phyloP scores from a whole-genome alignment of 2,113 vertebrate genomes.

The Nibea coibor region DNA sequence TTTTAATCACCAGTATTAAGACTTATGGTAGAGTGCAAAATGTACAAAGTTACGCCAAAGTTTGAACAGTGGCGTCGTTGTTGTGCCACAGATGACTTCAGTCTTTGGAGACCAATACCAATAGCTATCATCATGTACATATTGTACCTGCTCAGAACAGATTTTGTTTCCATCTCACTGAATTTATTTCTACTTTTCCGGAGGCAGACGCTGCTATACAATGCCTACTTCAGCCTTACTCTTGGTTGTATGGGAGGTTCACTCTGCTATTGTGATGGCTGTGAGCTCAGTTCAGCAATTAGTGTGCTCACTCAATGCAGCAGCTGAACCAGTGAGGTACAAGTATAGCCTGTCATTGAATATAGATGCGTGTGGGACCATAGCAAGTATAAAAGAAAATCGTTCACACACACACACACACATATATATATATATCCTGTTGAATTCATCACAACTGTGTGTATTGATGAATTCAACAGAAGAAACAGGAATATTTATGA shows the following conservation, averaged over 20 bases:
- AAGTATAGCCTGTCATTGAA: slow-evolving; percentile 46
- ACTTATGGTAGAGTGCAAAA: slow-evolving; percentile 10
- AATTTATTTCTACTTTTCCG: slow-evolving; percentile 45
- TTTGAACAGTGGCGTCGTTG: neutral
- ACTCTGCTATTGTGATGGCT: slow-evolving; percentile 35
- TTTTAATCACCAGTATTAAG: slow-evolving; percentile 20
- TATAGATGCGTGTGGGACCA: slow-evolving; percentile 30
- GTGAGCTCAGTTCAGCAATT: slow-evolving; percentile 49
- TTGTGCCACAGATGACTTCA: slow-evolving; percentile 17
- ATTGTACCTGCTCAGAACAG: slow-evolving; percentile 29
- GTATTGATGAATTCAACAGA: slow-evolving; percentile 15
- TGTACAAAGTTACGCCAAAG: neutral
- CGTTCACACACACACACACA: too few relatives aligned
- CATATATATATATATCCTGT: neutral
- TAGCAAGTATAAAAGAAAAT: slow-evolving; percentile 11
- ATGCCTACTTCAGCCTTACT: slow-evolving; percentile 28
- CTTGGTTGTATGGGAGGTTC: slow-evolving; percentile 37
- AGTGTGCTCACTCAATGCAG: slow-evolving; percentile 52
- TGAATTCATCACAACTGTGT: neutral
- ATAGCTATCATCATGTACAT: slow-evolving; percentile 12
- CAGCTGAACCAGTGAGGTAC: slow-evolving; percentile 37
- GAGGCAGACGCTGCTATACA: slow-evolving; percentile 33
- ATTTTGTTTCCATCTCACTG: slow-evolving; percentile 30
- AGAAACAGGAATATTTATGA: neutral
- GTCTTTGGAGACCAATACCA: slow-evolving; percentile 9